Evolutionary conservation across 2,113 vertebrate genomes (phyloP).

Genomic region (Stercorarius parasiticus): DNA sequence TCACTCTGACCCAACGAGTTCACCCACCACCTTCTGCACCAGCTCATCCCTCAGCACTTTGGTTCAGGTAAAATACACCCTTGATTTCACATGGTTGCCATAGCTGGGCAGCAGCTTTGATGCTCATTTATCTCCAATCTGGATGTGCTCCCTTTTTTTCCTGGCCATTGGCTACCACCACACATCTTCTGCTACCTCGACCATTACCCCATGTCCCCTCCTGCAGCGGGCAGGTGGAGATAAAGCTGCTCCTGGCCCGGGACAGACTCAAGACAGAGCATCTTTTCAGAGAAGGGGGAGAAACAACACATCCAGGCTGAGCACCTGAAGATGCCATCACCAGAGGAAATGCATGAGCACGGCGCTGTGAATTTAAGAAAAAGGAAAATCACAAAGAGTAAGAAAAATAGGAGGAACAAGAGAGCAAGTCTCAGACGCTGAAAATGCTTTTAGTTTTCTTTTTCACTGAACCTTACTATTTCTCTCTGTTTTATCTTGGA

Average conservation of each 20-base stretch:
- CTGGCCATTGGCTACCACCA: not conserved
- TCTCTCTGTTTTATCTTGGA: not conserved
- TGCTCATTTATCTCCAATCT: not conserved
- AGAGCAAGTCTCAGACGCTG: not conserved
- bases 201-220: not conserved
- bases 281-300: not conserved
- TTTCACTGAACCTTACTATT: not conserved
- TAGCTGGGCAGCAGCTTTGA: not conserved
- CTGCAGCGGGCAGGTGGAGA: not conserved
- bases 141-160: not conserved
- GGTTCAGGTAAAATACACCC: not conserved
- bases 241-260: not conserved
- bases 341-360: fast-evolving
- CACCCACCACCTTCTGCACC: not conserved
- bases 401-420: not conserved
- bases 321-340: not conserved
- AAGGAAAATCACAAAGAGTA: not conserved
- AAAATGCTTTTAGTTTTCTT: not conserved
- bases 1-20: not conserved
- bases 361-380: not conserved
- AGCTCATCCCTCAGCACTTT: not conserved
- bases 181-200: not conserved
- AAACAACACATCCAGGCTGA: not conserved
- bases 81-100: not conserved
- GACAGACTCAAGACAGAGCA: not conserved